Evolutionary conservation across 2,113 vertebrate genomes (phyloP).

Genomic region (Heteronetta atricapilla): DNA sequence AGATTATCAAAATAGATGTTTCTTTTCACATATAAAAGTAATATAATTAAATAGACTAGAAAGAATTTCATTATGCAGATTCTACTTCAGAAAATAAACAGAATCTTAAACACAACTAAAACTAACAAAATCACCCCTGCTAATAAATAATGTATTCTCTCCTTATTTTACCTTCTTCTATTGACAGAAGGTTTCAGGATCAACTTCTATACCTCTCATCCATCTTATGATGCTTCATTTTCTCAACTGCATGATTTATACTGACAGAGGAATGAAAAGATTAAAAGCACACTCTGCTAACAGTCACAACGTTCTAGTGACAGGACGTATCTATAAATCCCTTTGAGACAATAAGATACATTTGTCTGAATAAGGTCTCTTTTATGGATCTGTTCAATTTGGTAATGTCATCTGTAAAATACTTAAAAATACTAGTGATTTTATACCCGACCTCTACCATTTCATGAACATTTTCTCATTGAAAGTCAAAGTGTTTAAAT

Average conservation of each 20-base stretch:
- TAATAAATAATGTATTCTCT: neutral
- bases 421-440: neutral
- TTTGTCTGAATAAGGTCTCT: neutral
- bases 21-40: neutral
- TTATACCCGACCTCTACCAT: neutral
- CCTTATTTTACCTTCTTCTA: neutral
- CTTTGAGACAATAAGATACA: neutral
- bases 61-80: neutral
- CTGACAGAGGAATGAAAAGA: neutral
- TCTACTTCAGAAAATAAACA: neutral
- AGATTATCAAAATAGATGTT: neutral
- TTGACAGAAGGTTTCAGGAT: constrained; percentile 8
- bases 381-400: neutral
- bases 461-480: neutral
- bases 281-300: neutral
- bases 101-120: neutral
- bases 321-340: neutral
- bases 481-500: neutral
- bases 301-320: neutral
- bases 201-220: neutral
- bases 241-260: neutral
- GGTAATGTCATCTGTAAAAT: neutral
- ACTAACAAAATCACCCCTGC: neutral
- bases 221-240: neutral
- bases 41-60: neutral